These are phyloP conservation scores for Bombus impatiens DNA, from an alignment of 1,140 invertebrate genomes.

Conservation along the genomic window DNA sequence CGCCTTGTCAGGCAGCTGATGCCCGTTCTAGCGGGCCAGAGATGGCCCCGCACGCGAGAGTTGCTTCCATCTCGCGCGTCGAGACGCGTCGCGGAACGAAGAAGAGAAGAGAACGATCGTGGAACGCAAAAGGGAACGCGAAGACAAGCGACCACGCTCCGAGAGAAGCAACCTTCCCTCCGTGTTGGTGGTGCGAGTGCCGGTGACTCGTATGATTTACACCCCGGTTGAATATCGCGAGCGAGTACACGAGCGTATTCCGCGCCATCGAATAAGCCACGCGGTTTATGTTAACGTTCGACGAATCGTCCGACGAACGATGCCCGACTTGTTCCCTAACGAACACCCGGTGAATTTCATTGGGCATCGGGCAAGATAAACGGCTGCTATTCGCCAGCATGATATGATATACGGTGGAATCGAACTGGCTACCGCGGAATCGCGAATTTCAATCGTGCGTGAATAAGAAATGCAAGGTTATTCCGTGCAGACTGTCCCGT, in stretches of 20 bases:
- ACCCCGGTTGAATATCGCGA: conserved; percentile 57
- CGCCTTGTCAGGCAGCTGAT: conserved; percentile 79
- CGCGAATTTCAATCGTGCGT: no score
- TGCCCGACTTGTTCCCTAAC: not conserved
- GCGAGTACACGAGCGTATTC: conserved; percentile 36
- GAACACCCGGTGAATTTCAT: conserved; percentile 9
- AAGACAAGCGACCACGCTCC: conserved; percentile 23
- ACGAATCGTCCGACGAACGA: conserved; percentile 15
- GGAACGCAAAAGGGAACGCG: conserved; percentile 2
- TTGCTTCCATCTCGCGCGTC: conserved; percentile 51
- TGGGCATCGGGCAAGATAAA: conserved; percentile 2
- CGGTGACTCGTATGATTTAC: conserved; percentile 64
- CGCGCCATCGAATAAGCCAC: conserved; percentile 12
- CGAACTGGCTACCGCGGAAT: no score
- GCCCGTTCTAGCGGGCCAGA: conserved; percentile 65
- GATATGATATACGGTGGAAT: no score
- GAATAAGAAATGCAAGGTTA: no score
- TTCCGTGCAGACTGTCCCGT: no score
- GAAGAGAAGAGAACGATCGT: not conserved
- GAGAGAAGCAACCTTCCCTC: conserved; percentile 42
- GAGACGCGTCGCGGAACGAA: not conserved
- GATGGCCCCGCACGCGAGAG: conserved; percentile 62
- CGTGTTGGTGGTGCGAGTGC: conserved; percentile 8
- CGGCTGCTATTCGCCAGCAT: not conserved
- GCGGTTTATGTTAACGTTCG: conserved; percentile 37